Conservation (phyloP, 2,797 vertebrate genomes). For the Momotus momota region DNA sequence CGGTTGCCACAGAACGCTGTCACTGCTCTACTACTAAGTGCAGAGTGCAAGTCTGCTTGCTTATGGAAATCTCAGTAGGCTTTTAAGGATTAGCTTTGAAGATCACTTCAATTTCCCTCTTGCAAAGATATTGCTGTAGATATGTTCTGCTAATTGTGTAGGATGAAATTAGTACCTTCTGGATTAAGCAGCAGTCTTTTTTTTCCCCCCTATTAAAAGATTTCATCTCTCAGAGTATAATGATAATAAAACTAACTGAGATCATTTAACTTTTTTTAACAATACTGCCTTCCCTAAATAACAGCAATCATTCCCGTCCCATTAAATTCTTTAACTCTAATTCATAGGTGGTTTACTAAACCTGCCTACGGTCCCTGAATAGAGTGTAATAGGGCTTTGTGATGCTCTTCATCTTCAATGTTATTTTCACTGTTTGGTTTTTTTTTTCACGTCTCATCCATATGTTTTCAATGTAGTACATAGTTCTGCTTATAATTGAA, state of each 20-base stretch:
- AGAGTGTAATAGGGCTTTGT: background rate
- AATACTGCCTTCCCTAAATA: background rate
- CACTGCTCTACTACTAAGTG: background rate
- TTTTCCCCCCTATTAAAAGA: background rate
- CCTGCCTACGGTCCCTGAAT: background rate
- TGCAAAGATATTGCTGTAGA: background rate
- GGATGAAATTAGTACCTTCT: background rate
- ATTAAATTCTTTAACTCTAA: conserved; percentile 1
- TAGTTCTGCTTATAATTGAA: background rate
- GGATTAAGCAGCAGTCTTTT: background rate
- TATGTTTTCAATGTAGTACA: background rate
- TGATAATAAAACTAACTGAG: conserved; percentile 27
- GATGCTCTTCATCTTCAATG: background rate
- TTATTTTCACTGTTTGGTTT: background rate
- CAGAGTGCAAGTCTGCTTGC: background rate
- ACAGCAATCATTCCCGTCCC: background rate
- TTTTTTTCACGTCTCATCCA: background rate
- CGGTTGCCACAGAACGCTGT: background rate
- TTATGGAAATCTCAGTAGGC: background rate
- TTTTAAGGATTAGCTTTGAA: conserved; percentile 28
- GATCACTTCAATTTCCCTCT: background rate
- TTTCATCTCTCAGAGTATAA: background rate
- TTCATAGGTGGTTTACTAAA: background rate
- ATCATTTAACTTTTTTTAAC: conserved; percentile 5
- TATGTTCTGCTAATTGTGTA: background rate